Percentiles rank a stretch among this genome's conserved stretches.
These are phyloP conservation scores for Muscina levida DNA, from an alignment of 2,888 invertebrate species.

Conservation along the genomic window DNA sequence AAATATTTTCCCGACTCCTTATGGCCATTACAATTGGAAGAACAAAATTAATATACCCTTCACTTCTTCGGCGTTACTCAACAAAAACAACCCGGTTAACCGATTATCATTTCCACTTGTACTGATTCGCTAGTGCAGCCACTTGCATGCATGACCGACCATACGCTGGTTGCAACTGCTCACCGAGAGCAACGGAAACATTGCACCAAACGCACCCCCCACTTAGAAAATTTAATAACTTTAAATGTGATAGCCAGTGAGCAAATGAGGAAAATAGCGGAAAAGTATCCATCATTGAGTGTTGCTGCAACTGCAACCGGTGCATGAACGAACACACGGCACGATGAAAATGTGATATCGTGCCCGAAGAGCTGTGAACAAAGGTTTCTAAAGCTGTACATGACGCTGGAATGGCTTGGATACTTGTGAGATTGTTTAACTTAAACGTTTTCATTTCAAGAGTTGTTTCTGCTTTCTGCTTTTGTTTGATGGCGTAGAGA, in stretches of 20 bases:
- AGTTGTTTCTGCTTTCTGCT: constrained; percentile 24
- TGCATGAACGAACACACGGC: background rate
- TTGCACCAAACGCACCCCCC: constrained; percentile 38
- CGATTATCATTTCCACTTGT: too few species aligned
- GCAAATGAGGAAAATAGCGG: background rate
- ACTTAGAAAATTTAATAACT: constrained; percentile 54
- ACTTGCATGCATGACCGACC: constrained; percentile 26
- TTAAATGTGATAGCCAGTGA: constrained; percentile 26
- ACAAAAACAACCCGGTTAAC: too few species aligned
- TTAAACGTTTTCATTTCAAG: constrained; percentile 37
- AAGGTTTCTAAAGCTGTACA: constrained; percentile 13
- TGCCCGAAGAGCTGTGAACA: constrained; percentile 16
- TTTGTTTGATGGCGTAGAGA: constrained; percentile 1
- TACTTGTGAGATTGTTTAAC: constrained; percentile 18
- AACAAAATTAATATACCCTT: too few species aligned
- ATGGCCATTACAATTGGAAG: too few species aligned
- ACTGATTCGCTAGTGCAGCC: background rate
- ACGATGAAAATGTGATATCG: constrained; percentile 20
- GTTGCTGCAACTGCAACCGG: constrained; percentile 3
- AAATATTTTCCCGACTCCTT: too few species aligned
- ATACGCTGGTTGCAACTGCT: constrained; percentile 54
- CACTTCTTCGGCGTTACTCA: too few species aligned
- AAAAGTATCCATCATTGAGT: constrained; percentile 37
- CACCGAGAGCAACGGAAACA: background rate
- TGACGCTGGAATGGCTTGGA: background rate